Base-by-base conservation (phyloP, 2,113 vertebrate species). In the Nothoprocta perdicaria region DNA sequence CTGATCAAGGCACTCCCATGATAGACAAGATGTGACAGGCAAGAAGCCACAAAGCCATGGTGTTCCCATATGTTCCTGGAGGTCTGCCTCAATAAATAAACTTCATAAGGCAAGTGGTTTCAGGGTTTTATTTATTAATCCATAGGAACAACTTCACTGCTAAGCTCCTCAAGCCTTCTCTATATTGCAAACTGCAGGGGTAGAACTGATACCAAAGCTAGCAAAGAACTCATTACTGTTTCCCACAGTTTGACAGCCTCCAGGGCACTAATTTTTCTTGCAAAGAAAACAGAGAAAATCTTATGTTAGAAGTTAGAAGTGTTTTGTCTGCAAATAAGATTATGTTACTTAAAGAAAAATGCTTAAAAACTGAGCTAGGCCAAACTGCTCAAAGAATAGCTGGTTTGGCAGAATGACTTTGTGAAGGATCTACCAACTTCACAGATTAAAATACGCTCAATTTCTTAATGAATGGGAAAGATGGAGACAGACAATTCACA, bases 321-420 rank as follows among this genome's bases (percentile, higher is more conserved):
- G 69, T 86, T 96, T 83, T 88, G 48, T 81, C 61, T 94, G 69
- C 43, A 92, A 82, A 19, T 11, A 55, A 69, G 62, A 81, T 52
- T 45, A 68, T 80, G 27, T 15, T 55, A 24, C 23, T 53, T 1
- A 48, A 21, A 76, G 53, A 52, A 85, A 92, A 79, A 9, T 12
- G 69, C 82, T 93, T 79, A n/a, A 48, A 73, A 76, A 27, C 35
- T 24, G 35, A 75, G 45, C 18, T 50, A 62, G 50, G 84, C 8
- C 46, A 38, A 80, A 14, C 31, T 82, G 48, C 58, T 23, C 41
- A 46, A 66, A 84, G 66, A 88, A 26, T 12, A 88, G n/a, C 21
- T 80, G 46, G 7, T 50, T 79, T 79, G 75, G 60, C 50, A 63
- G 46, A 41, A 13, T n/a, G 62, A 31, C 21, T 88, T 66, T 65